Base-by-base conservation (phyloP, 2,113 vertebrate species). In the Muscicapa adusta region DNA sequence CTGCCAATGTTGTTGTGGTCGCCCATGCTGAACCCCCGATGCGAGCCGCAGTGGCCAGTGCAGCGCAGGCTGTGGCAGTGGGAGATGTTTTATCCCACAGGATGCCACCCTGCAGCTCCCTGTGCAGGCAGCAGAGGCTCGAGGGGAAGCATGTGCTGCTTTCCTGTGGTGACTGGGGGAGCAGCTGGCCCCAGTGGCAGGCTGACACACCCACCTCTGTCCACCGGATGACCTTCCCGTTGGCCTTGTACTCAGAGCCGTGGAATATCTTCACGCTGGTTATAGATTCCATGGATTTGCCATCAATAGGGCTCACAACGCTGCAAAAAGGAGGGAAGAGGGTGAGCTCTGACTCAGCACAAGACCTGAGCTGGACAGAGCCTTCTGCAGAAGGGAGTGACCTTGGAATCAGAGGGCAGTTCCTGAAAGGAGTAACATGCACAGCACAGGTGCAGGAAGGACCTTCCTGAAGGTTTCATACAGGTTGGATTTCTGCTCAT, bases 231-330 rank as follows among this genome's bases (percentile, higher is more conserved):
- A 99, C 99, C 96, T 99, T 99, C 50, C 99, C 99, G 6, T 99
- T 99, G 25, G 99, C 98, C 98, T 99, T 99, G 97, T 99, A 99
- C 96, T 99, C 99, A 0, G 99, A 99, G 84, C 99, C 99, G 23
- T 99, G 99, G 94, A 99, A 99, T 97, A 99, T 99, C 98, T 99
- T 99, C 94, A 99, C 98, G 13, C 99, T 99, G 91, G 98, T 98
- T 95, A 99, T 98, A 7, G 99, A 99, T 96, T 99, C 99, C 99
- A 99, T 99, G 3, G 98, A 99, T 95, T 99, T 99, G 51, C 99
- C 99, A 81, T 99, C 99, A 38, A 99, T 99, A 4, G 99, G 99
- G 94, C 99, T 99, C 93, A 99, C 94, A 68, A 99, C 98, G 4
- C 99, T 99, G 84, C 45, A 77, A 82, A 36, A 83, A 74, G 57